These are phyloP conservation scores for Callosobruchus maculatus DNA, from an alignment of 2,888 invertebrate genomes.

Conservation along the genomic window DNA sequence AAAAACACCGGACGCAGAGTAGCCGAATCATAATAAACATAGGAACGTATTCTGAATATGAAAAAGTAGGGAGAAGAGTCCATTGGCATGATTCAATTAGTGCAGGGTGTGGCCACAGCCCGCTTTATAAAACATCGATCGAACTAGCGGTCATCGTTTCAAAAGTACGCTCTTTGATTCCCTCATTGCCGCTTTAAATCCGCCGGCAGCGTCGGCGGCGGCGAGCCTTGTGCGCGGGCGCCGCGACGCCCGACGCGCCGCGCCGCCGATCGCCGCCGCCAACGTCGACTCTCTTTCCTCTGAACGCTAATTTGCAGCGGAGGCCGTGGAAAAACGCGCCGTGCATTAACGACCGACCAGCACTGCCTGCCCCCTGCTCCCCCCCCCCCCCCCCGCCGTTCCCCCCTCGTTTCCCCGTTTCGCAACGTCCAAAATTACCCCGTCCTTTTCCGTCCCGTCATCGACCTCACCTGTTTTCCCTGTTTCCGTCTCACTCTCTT, in stretches of 20 bases:
- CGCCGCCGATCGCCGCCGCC: not conserved
- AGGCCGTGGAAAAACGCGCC: conserved; percentile 34
- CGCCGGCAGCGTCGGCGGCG: conserved; percentile 12
- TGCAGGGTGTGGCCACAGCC: conserved; percentile 50
- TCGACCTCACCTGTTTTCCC: not conserved
- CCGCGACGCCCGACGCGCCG: not conserved
- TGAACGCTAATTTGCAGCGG: conserved; percentile 37
- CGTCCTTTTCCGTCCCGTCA: not conserved
- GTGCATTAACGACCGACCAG: conserved; percentile 23
- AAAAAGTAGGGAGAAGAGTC: conserved; percentile 10
- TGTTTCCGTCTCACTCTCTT: not conserved
- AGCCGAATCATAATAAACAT: not conserved
- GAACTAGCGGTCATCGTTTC: conserved; percentile 52
- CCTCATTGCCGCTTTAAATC: conserved; percentile 49
- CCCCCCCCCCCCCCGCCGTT: not conserved
- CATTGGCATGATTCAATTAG: conserved; percentile 50
- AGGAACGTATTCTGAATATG: not conserved
- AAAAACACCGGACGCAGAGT: not conserved
- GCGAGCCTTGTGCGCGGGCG: not conserved
- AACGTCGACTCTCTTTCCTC: conserved; percentile 21
- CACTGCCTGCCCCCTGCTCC: not conserved
- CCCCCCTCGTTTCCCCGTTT: conserved; percentile 23
- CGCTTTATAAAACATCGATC: conserved; percentile 52
- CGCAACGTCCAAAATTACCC: not conserved
- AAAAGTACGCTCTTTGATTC: conserved; percentile 52